Evolutionary conservation across 1,140 invertebrate species (phyloP).

Genomic region (Megathymus violae): DNA sequence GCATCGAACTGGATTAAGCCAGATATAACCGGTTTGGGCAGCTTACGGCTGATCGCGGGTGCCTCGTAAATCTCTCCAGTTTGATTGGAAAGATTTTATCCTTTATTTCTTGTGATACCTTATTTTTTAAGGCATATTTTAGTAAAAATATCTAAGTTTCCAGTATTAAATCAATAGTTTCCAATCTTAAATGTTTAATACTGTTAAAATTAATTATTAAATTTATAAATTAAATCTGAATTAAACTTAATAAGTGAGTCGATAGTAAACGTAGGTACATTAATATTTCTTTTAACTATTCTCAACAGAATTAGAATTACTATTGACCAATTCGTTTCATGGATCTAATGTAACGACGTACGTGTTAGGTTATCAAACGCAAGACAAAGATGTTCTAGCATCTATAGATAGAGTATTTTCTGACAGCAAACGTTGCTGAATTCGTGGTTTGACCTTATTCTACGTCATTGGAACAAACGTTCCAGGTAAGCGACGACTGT

Average conservation of each 20-base stretch:
- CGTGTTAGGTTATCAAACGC: too few relatives aligned
- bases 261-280: too few relatives aligned
- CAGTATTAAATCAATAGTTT: too few relatives aligned
- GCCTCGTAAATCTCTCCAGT: constrained; percentile 42
- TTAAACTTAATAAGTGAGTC: too few relatives aligned
- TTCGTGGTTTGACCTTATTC: constrained; percentile 29
- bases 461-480: constrained; percentile 7
- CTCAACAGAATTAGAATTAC: too few relatives aligned
- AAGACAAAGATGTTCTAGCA: neutral
- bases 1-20: constrained; percentile 35
- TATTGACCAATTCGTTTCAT: too few relatives aligned
- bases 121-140: constrained; percentile 1
- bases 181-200: too few relatives aligned
- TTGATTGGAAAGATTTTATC: constrained; percentile 42
- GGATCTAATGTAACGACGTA: too few relatives aligned
- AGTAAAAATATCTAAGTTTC: too few relatives aligned
- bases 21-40: constrained; percentile 37
- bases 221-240: too few relatives aligned
- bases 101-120: constrained; percentile 27
- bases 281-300: too few relatives aligned
- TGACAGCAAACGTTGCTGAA: constrained; percentile 11
- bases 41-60: constrained; percentile 25
- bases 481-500: constrained; percentile 13
- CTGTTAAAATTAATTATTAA: too few relatives aligned
- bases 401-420: neutral